Evolutionary conservation across 1,140 invertebrate genomes (phyloP), one percentile per base, ranked within the genome.

Genomic region (Zaprionus africanus): DNA sequence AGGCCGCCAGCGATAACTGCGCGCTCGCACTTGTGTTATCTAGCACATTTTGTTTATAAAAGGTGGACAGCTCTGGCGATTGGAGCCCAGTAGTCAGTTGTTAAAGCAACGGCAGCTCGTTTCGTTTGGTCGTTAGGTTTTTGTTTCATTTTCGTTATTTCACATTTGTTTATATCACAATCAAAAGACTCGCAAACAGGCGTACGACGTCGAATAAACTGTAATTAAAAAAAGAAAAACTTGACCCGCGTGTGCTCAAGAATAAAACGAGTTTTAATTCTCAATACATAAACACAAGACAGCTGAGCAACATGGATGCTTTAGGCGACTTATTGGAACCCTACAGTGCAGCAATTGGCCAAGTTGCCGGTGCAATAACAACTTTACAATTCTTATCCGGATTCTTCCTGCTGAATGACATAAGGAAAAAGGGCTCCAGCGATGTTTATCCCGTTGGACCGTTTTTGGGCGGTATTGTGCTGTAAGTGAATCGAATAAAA

Each of bases 401-500:
- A 59, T 91, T 92, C 15, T 94, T 96, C 79, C 93, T 97, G 22
- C 95, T 96, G 85, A 95, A 94, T 81, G 95, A 96, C 73, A 96
- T 97, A 69, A 94, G 95, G 34, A 95, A 95, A 76, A 95, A 95
- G 83, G 94, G 94, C 28, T 94, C 93, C 81, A 95, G 96, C 12
- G 93, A 94, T 75, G 94, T 94, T 70, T 93, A 95, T 64, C 94
- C 95, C 58, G 92, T 95, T 31, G 95, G 95, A 85, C 95, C 96
- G 1, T 96, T 97, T 93, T 78, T 96, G 46, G 96, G 96, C 49
- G 96, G 96, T 92, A 82, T 96, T 82, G 94, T 95, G 76, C 94
- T 97, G 96, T 97, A 78, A 90, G 86, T 90, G 56, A 34, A 43
- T 38, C 5, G 2, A 53, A 19, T 7, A 15, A 15, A 7, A 28